Conservation (phyloP, 2,113 vertebrate species). For the Lathamus discolor region DNA sequence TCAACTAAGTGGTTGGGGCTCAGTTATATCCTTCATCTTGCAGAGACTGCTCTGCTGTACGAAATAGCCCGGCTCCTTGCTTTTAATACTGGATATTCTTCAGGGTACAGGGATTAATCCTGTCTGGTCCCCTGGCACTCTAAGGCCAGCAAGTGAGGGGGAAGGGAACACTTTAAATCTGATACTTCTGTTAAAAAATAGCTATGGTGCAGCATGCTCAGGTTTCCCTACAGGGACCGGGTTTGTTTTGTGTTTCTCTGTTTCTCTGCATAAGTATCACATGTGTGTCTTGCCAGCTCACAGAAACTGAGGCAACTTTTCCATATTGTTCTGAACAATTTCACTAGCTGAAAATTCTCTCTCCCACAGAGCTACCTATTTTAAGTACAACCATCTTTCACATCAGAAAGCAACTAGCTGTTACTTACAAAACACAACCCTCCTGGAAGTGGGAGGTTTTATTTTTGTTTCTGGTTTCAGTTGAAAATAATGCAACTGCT, state of each 20-base stretch:
- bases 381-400: not conserved
- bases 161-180: slow-evolving; percentile 6
- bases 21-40: not conserved
- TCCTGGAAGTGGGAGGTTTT: slow-evolving; percentile 40
- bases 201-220: not conserved
- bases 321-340: not conserved
- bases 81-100: slow-evolving; percentile 16
- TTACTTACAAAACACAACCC: slow-evolving; percentile 28
- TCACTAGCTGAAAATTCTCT: not conserved
- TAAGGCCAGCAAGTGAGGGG: not conserved
- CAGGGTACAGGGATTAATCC: not conserved
- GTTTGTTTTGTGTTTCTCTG: not conserved
- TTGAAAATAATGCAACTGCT: not conserved
- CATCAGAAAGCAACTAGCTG: not conserved
- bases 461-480: slow-evolving; percentile 6
- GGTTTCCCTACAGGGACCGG: not conserved
- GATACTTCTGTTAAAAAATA: slow-evolving; percentile 54
- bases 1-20: not conserved
- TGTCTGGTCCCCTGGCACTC: not conserved
- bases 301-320: slow-evolving; percentile 12
- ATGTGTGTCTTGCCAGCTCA: not conserved
- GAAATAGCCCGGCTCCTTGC: not conserved
- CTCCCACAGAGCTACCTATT: slow-evolving; percentile 13
- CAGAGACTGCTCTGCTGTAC: not conserved
- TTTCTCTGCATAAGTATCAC: not conserved